Evolutionary conservation across 2,888 invertebrate genomes (phyloP).

Genomic region (Rotaria socialis): DNA sequence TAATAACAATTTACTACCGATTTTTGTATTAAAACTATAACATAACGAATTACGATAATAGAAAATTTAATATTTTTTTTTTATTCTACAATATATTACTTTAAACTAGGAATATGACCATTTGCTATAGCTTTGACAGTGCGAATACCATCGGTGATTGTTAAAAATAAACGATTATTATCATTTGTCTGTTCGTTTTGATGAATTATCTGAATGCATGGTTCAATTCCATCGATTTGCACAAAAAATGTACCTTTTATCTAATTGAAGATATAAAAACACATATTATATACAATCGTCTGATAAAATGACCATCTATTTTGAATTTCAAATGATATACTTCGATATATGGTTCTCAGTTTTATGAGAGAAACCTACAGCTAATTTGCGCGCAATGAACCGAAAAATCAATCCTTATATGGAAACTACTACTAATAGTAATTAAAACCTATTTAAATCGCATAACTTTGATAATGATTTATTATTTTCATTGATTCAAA

Average conservation of each 20-base stretch:
- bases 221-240: conserved; percentile 21
- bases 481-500: no score
- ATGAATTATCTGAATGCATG: background rate
- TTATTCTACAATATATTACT: background rate
- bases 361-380: no score
- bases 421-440: background rate
- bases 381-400: background rate
- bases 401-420: background rate
- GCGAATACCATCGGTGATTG: background rate
- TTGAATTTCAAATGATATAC: background rate
- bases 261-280: background rate
- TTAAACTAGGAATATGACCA: conserved; percentile 8
- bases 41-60: background rate
- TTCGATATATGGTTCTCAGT: no score
- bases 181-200: background rate
- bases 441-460: background rate
- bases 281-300: no score
- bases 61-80: background rate
- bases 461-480: no score
- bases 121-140: background rate
- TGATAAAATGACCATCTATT: background rate
- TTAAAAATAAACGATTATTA: background rate
- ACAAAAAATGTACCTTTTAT: background rate
- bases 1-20: conserved; percentile 13
- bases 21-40: background rate